Conservation (phyloP, 2,888 invertebrate genomes). For the Acanthosepion lycidas region DNA sequence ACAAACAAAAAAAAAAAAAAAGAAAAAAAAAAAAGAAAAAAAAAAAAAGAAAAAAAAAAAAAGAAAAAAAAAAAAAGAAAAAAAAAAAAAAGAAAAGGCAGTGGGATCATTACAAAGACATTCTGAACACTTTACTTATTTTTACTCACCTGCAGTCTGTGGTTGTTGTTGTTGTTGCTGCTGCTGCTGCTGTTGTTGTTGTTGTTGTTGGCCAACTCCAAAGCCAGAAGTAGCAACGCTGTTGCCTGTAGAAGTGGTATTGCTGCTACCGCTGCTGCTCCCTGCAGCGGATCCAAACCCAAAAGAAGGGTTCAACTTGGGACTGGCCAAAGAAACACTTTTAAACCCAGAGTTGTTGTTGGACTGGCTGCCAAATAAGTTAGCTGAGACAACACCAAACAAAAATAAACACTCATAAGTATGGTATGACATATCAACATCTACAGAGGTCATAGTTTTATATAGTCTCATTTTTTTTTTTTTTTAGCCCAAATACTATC, state of each 20-base stretch:
- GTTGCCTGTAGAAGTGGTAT: slow-evolving; percentile 50
- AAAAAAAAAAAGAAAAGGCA: neutral
- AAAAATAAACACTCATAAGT: neutral
- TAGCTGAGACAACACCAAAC: neutral
- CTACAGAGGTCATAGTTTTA: no score
- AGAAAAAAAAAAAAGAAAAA: no score
- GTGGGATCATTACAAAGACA: no score
- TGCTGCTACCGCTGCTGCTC: slow-evolving; percentile 61
- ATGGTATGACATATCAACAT: neutral
- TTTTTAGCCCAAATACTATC: no score
- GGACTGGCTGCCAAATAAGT: slow-evolving; percentile 53
- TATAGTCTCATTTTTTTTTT: no score
- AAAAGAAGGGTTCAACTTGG: slow-evolving; percentile 49
- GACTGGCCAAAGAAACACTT: slow-evolving; percentile 49
- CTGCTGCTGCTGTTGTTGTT: slow-evolving; percentile 43
- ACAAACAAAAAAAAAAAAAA: neutral
- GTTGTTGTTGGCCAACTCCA: slow-evolving; percentile 57
- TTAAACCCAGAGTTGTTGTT: slow-evolving; percentile 53
- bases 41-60: no score
- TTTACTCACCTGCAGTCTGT: neutral
- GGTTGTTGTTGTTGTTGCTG: neutral
- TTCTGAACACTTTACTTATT: neutral
- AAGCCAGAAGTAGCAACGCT: slow-evolving; percentile 72
- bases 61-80: no score
- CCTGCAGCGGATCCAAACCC: slow-evolving; percentile 50